A percentile compares a stretch with the other conserved stretches of the same genome.
These are phyloP conservation scores for Baccha elongata DNA, from an alignment of 2,888 invertebrate genomes.

Conservation along the genomic window DNA sequence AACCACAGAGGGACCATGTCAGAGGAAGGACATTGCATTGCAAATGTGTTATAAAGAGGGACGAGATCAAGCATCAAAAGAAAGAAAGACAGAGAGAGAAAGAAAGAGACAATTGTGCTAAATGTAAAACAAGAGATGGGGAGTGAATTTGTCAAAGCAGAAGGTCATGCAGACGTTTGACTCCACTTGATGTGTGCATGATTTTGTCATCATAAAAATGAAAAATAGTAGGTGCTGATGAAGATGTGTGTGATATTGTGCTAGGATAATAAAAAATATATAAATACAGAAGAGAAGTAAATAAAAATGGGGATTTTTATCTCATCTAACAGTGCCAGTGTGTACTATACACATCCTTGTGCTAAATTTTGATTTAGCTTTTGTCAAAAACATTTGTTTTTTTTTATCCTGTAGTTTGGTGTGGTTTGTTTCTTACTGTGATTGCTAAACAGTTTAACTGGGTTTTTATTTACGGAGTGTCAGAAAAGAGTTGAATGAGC, in stretches of 20 bases:
- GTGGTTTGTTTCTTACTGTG: conserved; percentile 13
- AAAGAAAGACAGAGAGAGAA: neutral
- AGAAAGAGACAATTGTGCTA: conserved; percentile 25
- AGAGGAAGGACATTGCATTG: conserved; percentile 70
- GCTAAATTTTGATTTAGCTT: conserved; percentile 56
- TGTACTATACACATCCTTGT: conserved; percentile 49
- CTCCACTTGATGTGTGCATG: conserved; percentile 73
- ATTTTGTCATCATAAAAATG: conserved; percentile 56
- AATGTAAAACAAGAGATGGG: conserved; percentile 67
- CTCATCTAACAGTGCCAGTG: conserved; percentile 16
- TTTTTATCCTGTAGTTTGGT: conserved; percentile 5
- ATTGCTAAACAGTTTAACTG: neutral
- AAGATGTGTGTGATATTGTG: conserved; percentile 22
- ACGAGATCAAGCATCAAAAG: neutral
- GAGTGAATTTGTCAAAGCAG: conserved; percentile 69
- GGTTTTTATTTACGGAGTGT: neutral
- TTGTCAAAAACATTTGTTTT: conserved; percentile 24
- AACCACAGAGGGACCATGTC: conserved; percentile 68
- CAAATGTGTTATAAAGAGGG: conserved; percentile 1
- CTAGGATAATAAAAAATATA: conserved; percentile 10
- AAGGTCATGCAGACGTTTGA: conserved; percentile 73
- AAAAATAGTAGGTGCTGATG: conserved; percentile 36
- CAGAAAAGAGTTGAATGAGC: neutral
- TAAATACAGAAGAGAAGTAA: conserved; percentile 13
- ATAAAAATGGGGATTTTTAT: conserved; percentile 37